phyloP scores from a whole-genome alignment of 2,888 invertebrate species.

The Cosmia trapezina region DNA sequence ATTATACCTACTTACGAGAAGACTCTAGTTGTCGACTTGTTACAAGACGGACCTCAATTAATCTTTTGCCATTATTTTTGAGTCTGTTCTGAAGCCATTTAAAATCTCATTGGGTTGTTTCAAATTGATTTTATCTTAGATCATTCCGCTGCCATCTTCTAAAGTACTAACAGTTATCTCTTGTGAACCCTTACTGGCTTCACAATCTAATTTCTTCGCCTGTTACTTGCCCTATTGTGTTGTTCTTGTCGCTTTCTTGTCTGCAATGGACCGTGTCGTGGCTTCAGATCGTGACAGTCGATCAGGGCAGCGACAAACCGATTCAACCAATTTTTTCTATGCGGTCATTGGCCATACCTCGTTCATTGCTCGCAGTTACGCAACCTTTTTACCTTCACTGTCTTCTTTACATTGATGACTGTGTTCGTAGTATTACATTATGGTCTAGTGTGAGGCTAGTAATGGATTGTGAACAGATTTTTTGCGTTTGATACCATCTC shows the following conservation, averaged over 20 bases:
- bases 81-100: background rate
- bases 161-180: background rate
- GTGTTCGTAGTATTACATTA: conserved; percentile 1
- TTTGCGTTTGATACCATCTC: conserved; percentile 59
- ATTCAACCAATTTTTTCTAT: conserved; percentile 67
- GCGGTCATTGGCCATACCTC: conserved; percentile 75
- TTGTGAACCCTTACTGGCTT: background rate
- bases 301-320: conserved; percentile 64
- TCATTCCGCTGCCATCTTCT: background rate
- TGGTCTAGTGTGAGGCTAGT: conserved; percentile 14
- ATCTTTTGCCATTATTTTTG: background rate
- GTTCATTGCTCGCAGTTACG: conserved; percentile 71
- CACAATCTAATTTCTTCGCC: conserved; percentile 41
- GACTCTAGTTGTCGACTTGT: background rate
- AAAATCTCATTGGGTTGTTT: background rate
- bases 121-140: background rate
- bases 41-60: background rate
- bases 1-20: background rate
- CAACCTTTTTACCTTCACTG: conserved; percentile 63
- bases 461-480: conserved; percentile 50
- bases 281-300: conserved; percentile 68
- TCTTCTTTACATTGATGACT: conserved; percentile 60
- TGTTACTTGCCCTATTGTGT: conserved; percentile 54
- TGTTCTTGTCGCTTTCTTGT: conserved; percentile 58
- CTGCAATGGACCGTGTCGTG: conserved; percentile 60